A percentile compares a stretch with the other conserved stretches of the same genome.
Conservation (phyloP, 1,140 invertebrate species). For the Microplitis demolitor region DNA sequence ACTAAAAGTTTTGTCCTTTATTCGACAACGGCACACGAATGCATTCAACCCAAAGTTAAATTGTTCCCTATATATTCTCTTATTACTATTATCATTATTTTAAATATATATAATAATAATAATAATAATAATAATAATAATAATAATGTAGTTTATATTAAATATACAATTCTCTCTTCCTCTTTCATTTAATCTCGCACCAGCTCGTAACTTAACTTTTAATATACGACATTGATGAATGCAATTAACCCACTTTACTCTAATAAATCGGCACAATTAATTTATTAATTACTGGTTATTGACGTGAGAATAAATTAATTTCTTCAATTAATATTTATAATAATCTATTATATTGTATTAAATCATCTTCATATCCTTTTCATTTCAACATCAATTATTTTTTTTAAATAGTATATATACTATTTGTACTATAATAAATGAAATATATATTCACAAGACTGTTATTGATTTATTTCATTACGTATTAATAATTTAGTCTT, state of each 20-base stretch:
- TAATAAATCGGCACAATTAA: constrained; percentile 26
- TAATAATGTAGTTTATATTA: too few relatives aligned
- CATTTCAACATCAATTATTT: too few relatives aligned
- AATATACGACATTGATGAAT: constrained; percentile 23
- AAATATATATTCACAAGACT: too few relatives aligned
- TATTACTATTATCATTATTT: background rate
- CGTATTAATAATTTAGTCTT: too few relatives aligned
- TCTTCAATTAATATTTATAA: background rate
- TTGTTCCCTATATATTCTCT: background rate
- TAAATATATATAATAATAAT: background rate
- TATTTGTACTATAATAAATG: too few relatives aligned
- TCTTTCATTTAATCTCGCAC: background rate
- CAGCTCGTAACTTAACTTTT: background rate
- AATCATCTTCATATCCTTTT: background rate
- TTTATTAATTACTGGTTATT: constrained; percentile 36
- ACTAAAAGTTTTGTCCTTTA: constrained; percentile 16
- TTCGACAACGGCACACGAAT: constrained; percentile 2
- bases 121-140: background rate
- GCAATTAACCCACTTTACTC: constrained; percentile 35
- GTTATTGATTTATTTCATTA: too few relatives aligned
- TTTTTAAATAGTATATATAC: too few relatives aligned
- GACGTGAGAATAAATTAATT: constrained; percentile 18
- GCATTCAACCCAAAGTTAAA: constrained; percentile 15
- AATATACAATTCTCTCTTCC: background rate
- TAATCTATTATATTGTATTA: background rate